Percentiles rank a stretch among this genome's conserved stretches.
Conservation (phyloP, 2,888 invertebrate genomes). For the Holacanthella duospinosa region DNA sequence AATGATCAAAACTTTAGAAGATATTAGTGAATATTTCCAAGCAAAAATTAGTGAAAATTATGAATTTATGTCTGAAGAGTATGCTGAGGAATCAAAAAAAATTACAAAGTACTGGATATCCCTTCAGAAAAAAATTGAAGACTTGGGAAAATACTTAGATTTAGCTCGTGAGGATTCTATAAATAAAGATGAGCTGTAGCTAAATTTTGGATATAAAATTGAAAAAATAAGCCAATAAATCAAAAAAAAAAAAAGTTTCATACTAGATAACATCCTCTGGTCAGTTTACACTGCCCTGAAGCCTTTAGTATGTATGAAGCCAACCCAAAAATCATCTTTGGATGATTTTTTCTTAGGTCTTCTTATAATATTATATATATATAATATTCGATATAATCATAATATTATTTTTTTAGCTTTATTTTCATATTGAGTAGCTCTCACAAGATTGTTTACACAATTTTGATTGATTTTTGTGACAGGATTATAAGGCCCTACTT, state of each 20-base stretch:
- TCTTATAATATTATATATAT: no score
- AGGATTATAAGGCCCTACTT: constrained; percentile 54
- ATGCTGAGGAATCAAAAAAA: not conserved
- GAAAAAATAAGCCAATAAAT: no score
- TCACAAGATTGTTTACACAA: not conserved
- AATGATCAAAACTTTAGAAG: not conserved
- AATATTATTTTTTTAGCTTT: no score
- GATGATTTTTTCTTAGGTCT: no score
- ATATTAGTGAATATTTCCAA: not conserved
- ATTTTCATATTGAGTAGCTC: not conserved
- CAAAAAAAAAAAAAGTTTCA: no score
- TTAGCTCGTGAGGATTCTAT: no score
- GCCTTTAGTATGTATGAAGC: no score
- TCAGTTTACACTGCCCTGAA: no score
- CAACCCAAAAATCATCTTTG: no score
- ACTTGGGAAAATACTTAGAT: not conserved
- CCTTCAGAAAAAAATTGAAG: not conserved
- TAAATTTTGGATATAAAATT: no score
- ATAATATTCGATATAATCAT: no score
- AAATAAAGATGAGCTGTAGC: not conserved
- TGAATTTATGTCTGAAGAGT: not conserved
- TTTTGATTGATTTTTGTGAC: constrained; percentile 11
- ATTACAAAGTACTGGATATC: not conserved
- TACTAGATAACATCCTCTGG: no score
- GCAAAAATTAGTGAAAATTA: not conserved